Conservation (phyloP, 2,113 vertebrate genomes). For the Etheostoma spectabile region DNA sequence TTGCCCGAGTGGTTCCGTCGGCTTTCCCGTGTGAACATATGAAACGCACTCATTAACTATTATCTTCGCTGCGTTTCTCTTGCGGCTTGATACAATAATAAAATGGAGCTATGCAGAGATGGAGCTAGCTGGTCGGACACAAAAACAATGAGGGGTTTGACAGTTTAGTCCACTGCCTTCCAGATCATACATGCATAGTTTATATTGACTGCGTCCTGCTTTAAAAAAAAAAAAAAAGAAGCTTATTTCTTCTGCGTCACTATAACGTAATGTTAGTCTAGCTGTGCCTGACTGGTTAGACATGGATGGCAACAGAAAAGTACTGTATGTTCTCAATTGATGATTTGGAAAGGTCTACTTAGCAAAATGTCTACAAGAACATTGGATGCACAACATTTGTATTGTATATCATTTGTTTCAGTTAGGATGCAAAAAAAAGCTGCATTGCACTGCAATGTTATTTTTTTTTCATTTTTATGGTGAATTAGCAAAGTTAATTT, state of each 20-base stretch:
- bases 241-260: conserved; percentile 74
- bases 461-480: background rate
- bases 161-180: background rate
- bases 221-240: conserved; percentile 16
- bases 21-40: background rate
- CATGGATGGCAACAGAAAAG: conserved; percentile 46
- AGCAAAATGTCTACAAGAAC: background rate
- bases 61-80: conserved; percentile 73
- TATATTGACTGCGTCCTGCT: conserved; percentile 34
- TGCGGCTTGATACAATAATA: conserved; percentile 62
- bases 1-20: background rate
- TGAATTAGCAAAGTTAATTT: background rate
- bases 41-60: conserved; percentile 56
- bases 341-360: background rate
- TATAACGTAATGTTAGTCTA: conserved; percentile 32
- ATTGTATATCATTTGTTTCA: no score
- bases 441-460: no score
- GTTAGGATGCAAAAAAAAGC: background rate
- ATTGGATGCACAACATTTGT: background rate
- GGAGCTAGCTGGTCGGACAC: conserved; percentile 29
- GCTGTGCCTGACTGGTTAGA: conserved; percentile 43
- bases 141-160: conserved; percentile 24
- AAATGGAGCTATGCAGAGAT: conserved; percentile 77
- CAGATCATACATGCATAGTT: conserved; percentile 11
- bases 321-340: conserved; percentile 50